Conservation (phyloP, 1,140 invertebrate species). For the Meloidogyne hapla region DNA sequence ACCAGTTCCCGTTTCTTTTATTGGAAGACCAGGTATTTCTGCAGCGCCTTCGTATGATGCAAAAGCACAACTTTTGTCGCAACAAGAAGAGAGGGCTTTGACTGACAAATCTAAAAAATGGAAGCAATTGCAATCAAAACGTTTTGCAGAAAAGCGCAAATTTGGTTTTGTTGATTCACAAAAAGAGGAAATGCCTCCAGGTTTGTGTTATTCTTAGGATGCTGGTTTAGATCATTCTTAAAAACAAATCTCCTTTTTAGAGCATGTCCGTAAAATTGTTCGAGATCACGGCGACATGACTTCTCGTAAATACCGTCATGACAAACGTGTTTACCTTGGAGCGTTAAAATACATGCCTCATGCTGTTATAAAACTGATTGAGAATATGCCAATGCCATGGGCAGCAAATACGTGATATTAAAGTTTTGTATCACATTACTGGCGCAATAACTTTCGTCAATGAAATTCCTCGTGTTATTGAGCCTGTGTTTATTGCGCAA, state of each 20-base stretch:
- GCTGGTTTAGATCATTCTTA: constrained; percentile 28
- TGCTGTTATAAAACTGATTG: constrained; percentile 94
- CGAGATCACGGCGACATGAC: constrained; percentile 99
- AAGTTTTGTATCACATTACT: constrained; percentile 72
- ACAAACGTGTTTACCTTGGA: constrained; percentile 95
- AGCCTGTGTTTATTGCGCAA: constrained; percentile 97
- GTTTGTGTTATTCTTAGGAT: constrained; percentile 37
- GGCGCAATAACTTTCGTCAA: constrained; percentile 99
- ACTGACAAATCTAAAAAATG: constrained; percentile 82
- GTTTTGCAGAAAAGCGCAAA: constrained; percentile 95
- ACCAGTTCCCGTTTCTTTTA: constrained; percentile 20
- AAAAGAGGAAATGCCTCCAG: constrained; percentile 97
- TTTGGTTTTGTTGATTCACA: constrained; percentile 98
- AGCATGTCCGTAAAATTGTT: constrained; percentile 97
- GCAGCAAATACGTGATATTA: constrained; percentile 97
- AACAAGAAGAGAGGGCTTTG: constrained; percentile 41
- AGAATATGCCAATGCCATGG: constrained; percentile 99
- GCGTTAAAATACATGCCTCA: constrained; percentile 99
- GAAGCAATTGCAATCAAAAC: constrained; percentile 94
- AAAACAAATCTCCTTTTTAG: constrained; percentile 64
- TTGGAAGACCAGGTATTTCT: constrained; percentile 16
- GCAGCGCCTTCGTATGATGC: constrained; percentile 17
- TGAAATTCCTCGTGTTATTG: constrained; percentile 99
- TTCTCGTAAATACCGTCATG: constrained; percentile 94
- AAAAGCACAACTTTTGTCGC: not conserved